Evolutionary conservation across 2,113 vertebrate species (phyloP).

Genomic region (human (Homo sapiens)): DNA sequence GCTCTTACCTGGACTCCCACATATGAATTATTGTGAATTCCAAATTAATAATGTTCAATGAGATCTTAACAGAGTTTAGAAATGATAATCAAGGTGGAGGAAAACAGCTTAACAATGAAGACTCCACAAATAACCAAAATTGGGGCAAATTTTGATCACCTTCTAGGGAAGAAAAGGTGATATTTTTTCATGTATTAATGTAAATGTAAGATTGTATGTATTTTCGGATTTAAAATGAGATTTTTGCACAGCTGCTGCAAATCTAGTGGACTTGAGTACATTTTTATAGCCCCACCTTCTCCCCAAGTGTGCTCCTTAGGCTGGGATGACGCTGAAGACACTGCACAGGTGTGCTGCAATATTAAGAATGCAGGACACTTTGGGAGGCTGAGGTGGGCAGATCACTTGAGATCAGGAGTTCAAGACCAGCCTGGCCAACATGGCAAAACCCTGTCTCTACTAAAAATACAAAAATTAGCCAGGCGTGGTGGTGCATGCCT

Average conservation of each 20-base stretch:
- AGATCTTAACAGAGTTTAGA: neutral
- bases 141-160: neutral
- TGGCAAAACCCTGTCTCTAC: too few relatives aligned
- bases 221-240: neutral
- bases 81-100: neutral
- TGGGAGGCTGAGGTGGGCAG: too few relatives aligned
- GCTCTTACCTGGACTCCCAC: neutral
- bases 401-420: too few relatives aligned
- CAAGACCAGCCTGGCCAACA: too few relatives aligned
- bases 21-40: neutral
- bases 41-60: neutral
- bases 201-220: neutral
- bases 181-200: neutral
- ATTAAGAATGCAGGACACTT: neutral
- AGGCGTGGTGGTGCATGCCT: too few relatives aligned
- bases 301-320: neutral
- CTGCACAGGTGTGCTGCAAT: accelerated
- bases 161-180: neutral
- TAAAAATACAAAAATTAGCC: too few relatives aligned
- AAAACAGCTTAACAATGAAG: neutral
- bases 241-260: neutral
- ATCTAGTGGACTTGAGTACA: neutral
- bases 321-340: neutral
- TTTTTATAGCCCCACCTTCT: neutral
- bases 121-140: neutral